phyloP scores from a whole-genome alignment of 2,888 invertebrate genomes.

The Anthophora plumipes region DNA sequence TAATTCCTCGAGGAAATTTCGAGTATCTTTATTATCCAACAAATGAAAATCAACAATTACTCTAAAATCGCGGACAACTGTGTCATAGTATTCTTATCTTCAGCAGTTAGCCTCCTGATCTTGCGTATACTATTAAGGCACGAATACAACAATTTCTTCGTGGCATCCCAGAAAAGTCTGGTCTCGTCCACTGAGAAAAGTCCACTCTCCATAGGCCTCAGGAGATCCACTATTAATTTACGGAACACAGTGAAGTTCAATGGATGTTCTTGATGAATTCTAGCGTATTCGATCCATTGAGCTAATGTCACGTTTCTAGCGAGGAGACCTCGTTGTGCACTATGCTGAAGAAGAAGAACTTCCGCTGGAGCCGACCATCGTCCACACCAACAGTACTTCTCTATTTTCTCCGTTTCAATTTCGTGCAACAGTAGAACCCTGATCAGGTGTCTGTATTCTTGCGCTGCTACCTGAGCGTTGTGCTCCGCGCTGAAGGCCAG shows the following conservation, averaged over 20 bases:
- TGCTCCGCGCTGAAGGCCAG: constrained; percentile 94
- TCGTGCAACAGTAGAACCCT: constrained; percentile 92
- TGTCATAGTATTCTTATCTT: constrained; percentile 90
- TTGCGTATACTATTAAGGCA: constrained; percentile 91
- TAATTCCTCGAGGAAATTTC: no score
- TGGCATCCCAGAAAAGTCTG: constrained; percentile 93
- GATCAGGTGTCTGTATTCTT: constrained; percentile 93
- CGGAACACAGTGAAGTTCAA: constrained; percentile 93
- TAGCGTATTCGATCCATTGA: constrained; percentile 92
- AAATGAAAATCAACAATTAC: constrained; percentile 71
- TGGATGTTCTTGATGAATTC: constrained; percentile 92
- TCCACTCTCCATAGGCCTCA: constrained; percentile 88
- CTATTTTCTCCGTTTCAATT: constrained; percentile 90
- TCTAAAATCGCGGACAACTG: constrained; percentile 90
- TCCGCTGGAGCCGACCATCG: constrained; percentile 93
- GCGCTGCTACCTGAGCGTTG: constrained; percentile 92
- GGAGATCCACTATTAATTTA: constrained; percentile 89
- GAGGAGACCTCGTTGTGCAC: constrained; percentile 95
- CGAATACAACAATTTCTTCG: constrained; percentile 91
- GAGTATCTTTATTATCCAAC: no score
- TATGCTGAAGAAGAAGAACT: constrained; percentile 95
- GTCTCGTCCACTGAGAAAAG: constrained; percentile 87
- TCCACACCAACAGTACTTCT: constrained; percentile 92
- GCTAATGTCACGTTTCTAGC: constrained; percentile 89
- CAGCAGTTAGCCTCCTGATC: constrained; percentile 90